Percentiles rank a stretch among this genome's conserved stretches.
These are phyloP conservation scores for Drosophila kuntzei DNA, from an alignment of 2,888 invertebrate genomes.

Conservation along the genomic window DNA sequence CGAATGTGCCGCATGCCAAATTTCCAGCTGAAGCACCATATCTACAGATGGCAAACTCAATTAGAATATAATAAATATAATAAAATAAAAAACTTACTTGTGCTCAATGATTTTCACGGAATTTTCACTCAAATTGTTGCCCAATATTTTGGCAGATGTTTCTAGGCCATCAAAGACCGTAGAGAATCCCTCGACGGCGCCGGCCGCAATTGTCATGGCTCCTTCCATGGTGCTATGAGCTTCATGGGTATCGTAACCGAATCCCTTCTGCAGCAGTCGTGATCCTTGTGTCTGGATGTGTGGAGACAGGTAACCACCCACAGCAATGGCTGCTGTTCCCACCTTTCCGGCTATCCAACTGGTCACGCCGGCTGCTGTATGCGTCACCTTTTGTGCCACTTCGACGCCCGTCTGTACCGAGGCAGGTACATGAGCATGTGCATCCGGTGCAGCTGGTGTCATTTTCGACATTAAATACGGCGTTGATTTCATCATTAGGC, in stretches of 20 bases:
- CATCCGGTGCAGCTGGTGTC: constrained; percentile 84
- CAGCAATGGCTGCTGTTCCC: constrained; percentile 88
- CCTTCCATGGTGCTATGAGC: constrained; percentile 87
- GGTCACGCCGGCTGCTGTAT: constrained; percentile 89
- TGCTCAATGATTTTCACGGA: constrained; percentile 91
- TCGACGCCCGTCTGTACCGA: constrained; percentile 87
- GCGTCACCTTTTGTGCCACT: constrained; percentile 89
- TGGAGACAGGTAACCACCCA: constrained; percentile 90
- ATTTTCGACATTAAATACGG: constrained; percentile 88
- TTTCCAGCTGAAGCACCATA: constrained; percentile 90
- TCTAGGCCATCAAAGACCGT: constrained; percentile 91
- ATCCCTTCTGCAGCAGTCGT: constrained; percentile 87
- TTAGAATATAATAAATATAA: neutral
- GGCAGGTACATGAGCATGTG: constrained; percentile 85
- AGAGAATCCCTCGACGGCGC: constrained; percentile 90
- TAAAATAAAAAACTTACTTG: constrained; percentile 86
- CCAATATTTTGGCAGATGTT: constrained; percentile 89
- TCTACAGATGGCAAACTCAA: constrained; percentile 82
- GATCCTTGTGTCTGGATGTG: constrained; percentile 89
- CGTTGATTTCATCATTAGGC: constrained; percentile 88
- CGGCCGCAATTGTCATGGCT: constrained; percentile 89
- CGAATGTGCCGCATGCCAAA: constrained; percentile 89
- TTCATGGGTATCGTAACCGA: constrained; percentile 86
- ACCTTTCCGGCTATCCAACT: constrained; percentile 88
- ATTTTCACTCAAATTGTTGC: constrained; percentile 88